phyloP scores from a whole-genome alignment of 2,113 vertebrate species.

The Oreochromis tanganicae region DNA sequence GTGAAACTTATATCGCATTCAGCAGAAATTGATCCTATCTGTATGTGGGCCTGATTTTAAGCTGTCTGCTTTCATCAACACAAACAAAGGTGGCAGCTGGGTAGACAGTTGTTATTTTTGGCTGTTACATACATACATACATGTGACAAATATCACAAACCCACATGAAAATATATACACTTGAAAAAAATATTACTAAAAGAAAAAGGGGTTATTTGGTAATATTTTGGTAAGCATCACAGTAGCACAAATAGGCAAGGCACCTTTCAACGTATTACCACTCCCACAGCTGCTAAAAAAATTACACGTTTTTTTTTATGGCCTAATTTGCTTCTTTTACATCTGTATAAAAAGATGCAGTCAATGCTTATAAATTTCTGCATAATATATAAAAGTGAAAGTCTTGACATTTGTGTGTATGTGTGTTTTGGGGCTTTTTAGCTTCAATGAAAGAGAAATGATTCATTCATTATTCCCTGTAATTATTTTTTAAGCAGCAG shows the following conservation, averaged over 20 bases:
- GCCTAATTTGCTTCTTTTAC: background rate
- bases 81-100: background rate
- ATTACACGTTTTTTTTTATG: background rate
- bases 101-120: background rate
- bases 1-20: background rate
- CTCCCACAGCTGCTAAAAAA: background rate
- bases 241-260: background rate
- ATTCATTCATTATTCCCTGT: constrained; percentile 6
- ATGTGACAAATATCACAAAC: background rate
- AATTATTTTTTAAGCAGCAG: background rate
- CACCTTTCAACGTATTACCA: background rate
- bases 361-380: background rate
- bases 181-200: background rate
- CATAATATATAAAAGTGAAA: background rate
- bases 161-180: background rate
- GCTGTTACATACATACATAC: too few relatives aligned
- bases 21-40: background rate
- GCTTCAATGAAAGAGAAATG: background rate
- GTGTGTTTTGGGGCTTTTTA: background rate
- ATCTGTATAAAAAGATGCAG: background rate
- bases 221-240: background rate
- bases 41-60: background rate
- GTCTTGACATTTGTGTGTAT: background rate
- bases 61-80: background rate
- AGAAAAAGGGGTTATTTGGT: background rate